Percentiles rank a stretch among this genome's conserved stretches.
Conservation (phyloP, 2,797 vertebrate species). For the Dryobates pubescens region DNA sequence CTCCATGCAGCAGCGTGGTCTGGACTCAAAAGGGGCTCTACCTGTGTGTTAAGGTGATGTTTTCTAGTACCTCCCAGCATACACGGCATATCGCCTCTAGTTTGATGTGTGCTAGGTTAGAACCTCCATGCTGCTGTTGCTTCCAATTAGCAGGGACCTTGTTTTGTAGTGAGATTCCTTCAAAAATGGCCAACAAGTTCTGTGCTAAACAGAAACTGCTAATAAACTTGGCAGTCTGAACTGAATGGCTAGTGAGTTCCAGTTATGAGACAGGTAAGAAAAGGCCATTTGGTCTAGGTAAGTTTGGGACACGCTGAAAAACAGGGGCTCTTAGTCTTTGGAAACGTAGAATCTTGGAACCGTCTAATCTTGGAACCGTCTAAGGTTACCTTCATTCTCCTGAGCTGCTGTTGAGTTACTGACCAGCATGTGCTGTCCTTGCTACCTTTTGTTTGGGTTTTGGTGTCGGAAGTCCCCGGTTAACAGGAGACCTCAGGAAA, state of each 20-base stretch:
- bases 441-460: background rate
- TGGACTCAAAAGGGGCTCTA: too few species aligned
- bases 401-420: background rate
- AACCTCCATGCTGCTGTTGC: fast-evolving
- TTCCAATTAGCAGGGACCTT: background rate
- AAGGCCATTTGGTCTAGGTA: background rate
- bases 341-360: background rate
- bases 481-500: background rate
- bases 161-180: background rate
- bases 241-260: background rate
- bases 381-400: fast-evolving
- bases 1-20: too few species aligned
- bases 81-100: fast-evolving
- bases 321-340: background rate
- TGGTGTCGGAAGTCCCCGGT: background rate
- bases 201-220: background rate
- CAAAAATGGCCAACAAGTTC: background rate
- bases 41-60: fast-evolving
- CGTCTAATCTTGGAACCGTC: background rate
- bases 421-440: background rate
- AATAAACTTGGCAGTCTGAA: background rate
- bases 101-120: background rate
- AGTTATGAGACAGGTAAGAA: background rate
- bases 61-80: background rate
- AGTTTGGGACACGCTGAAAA: background rate